Evolutionary conservation across 2,797 vertebrate species (phyloP), one percentile per base, ranked within the genome.

Genomic region (Dryobates pubescens): DNA sequence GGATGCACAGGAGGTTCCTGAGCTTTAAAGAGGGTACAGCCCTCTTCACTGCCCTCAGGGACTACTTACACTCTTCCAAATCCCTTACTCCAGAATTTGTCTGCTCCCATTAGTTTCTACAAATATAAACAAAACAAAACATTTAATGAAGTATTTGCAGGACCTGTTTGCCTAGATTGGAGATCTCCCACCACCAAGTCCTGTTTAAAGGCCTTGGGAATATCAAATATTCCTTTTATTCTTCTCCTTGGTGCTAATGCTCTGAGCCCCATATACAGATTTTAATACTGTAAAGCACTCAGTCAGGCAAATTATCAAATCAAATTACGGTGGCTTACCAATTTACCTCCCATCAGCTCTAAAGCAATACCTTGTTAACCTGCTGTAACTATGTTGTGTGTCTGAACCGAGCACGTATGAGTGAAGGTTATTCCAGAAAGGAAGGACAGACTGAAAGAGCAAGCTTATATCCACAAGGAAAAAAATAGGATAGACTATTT

Each of bases 381-480:
- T 81, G 53, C 34, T 69, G 10, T 83, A 89, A 86, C 56, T 67
- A 29, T 3, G 4, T 62, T 41, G 18, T 82, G 54, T 49, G 38
- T 85, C 85, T 95, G 89, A 93, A 88, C 56, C 47, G 76, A 92
- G 78, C 76, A 93, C 3, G 1, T 63, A 27, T 56, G 73, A 91
- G 38, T 75, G 71, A 95, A 94, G 95, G 89, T 93, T 95, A 92
- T 88, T 95, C 90, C 67, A 82, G 61, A 86, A 91, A 75, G 79
- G 72, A 92, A 89, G 90, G 85, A 93, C 89, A 86, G 79, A 58
- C 41, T 79, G 64, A 90, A 81, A 89, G 82, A 92, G 47, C 32
- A 90, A 90, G 73, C 63, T 80, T 78, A 58, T 90, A 93, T 67
- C 84, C 80, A 91, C 71, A 83, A 81, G 68, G 45, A 72, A 85